These are phyloP conservation scores for Boloria selene DNA, from an alignment of 2,888 invertebrate species.

Conservation along the genomic window DNA sequence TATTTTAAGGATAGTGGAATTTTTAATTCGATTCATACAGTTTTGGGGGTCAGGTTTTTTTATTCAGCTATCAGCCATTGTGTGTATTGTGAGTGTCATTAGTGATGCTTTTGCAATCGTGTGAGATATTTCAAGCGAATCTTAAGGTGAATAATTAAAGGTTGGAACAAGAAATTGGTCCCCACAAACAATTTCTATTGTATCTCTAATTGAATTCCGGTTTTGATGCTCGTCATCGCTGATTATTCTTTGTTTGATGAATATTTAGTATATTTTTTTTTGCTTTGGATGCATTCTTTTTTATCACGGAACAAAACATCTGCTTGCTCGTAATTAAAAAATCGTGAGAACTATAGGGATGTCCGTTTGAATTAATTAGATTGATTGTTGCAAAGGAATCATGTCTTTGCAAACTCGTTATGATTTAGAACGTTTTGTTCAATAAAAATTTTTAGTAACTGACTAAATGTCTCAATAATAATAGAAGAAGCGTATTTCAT, in stretches of 20 bases:
- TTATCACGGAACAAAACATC: conserved; percentile 67
- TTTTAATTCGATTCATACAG: conserved; percentile 71
- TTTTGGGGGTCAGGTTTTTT: conserved; percentile 72
- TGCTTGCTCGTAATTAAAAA: conserved; percentile 75
- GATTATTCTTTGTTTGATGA: conserved; percentile 68
- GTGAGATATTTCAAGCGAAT: conserved; percentile 61
- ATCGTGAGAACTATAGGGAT: conserved; percentile 75
- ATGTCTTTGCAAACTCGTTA: conserved; percentile 35
- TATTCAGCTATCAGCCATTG: conserved; percentile 49
- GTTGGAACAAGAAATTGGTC: conserved; percentile 71
- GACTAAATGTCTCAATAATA: too few species aligned
- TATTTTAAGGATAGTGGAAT: conserved; percentile 73
- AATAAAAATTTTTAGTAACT: too few species aligned
- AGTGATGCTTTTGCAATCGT: conserved; percentile 68
- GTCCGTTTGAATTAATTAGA: conserved; percentile 63
- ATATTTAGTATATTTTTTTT: conserved; percentile 68
- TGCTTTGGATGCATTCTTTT: conserved; percentile 63
- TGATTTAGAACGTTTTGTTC: neutral
- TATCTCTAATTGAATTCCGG: conserved; percentile 77
- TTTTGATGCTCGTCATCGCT: conserved; percentile 76
- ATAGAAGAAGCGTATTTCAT: too few species aligned
- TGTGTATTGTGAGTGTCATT: conserved; percentile 64
- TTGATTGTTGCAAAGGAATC: conserved; percentile 30
- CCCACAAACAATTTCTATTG: conserved; percentile 71
- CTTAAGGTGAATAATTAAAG: conserved; percentile 72